Percentiles rank a stretch among this genome's conserved stretches.
These are phyloP conservation scores for Pachypsylla venusta DNA, from an alignment of 1,140 invertebrate genomes.

Conservation along the genomic window DNA sequence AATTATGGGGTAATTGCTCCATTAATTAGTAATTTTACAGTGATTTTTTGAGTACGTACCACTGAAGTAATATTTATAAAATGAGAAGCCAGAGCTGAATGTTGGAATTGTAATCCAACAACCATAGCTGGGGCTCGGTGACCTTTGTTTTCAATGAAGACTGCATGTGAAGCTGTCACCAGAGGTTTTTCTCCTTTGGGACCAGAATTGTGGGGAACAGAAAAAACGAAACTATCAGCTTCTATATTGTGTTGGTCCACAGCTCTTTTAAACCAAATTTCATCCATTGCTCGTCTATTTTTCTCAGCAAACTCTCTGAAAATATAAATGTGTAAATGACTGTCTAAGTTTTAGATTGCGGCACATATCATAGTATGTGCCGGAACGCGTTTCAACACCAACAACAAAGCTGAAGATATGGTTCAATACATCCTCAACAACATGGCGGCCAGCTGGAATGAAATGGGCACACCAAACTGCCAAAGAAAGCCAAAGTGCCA, in stretches of 20 bases:
- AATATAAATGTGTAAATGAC: too few relatives aligned
- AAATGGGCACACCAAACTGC: too few relatives aligned
- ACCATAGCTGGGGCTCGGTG: conserved; percentile 77
- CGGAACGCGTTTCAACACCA: too few relatives aligned
- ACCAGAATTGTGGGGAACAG: conserved; percentile 72
- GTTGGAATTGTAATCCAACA: conserved; percentile 72
- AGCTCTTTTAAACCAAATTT: conserved; percentile 81
- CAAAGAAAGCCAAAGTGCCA: too few relatives aligned
- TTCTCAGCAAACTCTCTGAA: conserved; percentile 58
- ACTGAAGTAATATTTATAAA: conserved; percentile 74
- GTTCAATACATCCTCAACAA: too few relatives aligned
- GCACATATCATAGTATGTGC: too few relatives aligned
- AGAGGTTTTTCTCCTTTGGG: conserved; percentile 37
- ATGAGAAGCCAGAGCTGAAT: conserved; percentile 59
- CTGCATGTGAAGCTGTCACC: conserved; percentile 77
- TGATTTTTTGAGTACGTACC: conserved; percentile 44
- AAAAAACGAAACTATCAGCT: conserved; percentile 80
- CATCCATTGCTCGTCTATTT: conserved; percentile 69
- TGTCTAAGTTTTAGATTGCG: too few relatives aligned
- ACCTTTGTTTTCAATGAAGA: conserved; percentile 70
- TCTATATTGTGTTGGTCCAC: conserved; percentile 77
- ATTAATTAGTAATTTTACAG: neutral
- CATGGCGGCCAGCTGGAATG: too few relatives aligned
- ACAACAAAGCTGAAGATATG: too few relatives aligned
- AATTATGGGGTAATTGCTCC: neutral